These are phyloP conservation scores for Dreissena rostriformis DNA, from an alignment of 1,140 invertebrate species.

Conservation along the genomic window DNA sequence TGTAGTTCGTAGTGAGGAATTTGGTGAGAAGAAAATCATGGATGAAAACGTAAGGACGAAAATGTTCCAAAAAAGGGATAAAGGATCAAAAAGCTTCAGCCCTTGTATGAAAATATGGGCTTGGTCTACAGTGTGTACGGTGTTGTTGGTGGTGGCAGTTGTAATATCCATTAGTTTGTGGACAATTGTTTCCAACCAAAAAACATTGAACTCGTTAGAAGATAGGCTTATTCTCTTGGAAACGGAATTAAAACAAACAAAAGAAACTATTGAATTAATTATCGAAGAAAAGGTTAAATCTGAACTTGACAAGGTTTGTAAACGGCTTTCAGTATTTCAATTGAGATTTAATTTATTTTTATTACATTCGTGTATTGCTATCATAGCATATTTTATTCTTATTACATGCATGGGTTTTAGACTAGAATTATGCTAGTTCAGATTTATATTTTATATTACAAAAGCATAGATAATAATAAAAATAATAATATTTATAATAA, in stretches of 20 bases:
- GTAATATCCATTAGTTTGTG: conserved; percentile 25
- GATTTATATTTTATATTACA: too few species aligned
- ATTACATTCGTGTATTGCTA: too few species aligned
- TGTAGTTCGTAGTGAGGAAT: too few species aligned
- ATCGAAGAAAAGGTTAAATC: conserved; percentile 41
- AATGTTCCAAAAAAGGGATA: not conserved
- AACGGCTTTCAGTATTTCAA: too few species aligned
- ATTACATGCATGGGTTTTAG: too few species aligned
- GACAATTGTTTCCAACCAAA: conserved; percentile 41
- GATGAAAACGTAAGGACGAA: not conserved
- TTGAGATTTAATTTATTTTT: too few species aligned
- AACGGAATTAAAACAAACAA: conserved; percentile 32
- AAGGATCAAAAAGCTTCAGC: not conserved
- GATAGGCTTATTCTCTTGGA: conserved; percentile 18
- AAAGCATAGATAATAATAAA: too few species aligned
- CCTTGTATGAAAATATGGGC: conserved; percentile 20
- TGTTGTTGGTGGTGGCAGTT: not conserved
- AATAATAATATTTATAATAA: too few species aligned
- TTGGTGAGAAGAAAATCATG: not conserved
- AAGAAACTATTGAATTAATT: conserved; percentile 43
- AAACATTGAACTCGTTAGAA: conserved; percentile 21
- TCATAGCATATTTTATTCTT: too few species aligned
- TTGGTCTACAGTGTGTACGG: not conserved
- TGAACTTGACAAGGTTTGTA: conserved; percentile 37
- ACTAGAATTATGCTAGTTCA: too few species aligned